Conservation (phyloP, 2,113 vertebrate species). For the Ardeotis arabs region DNA sequence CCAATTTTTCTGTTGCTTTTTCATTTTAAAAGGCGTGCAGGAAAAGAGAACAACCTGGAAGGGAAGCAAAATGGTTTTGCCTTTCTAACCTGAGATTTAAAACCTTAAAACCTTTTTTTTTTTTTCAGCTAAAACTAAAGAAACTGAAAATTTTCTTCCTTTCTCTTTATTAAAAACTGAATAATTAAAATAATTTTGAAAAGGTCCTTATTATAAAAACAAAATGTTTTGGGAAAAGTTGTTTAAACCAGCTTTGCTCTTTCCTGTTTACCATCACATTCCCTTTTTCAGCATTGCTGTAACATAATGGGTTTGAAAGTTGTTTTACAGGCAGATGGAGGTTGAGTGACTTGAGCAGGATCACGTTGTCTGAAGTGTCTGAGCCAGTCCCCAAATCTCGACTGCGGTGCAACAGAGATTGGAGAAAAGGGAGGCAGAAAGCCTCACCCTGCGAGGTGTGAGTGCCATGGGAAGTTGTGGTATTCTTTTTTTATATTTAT, state of each 20-base stretch:
- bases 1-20: not conserved
- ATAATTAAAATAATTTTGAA: not conserved
- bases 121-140: not conserved
- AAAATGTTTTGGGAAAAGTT: rapidly evolving
- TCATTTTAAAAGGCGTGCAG: not conserved
- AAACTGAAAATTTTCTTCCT: not conserved
- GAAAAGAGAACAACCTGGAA: not conserved
- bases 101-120: not conserved
- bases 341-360: too few relatives aligned
- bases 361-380: not conserved
- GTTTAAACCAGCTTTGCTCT: not conserved
- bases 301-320: rapidly evolving
- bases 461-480: rapidly evolving
- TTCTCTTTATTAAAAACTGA: not conserved
- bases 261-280: rapidly evolving
- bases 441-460: not conserved
- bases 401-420: rapidly evolving
- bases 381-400: not conserved
- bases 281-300: not conserved
- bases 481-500: not conserved
- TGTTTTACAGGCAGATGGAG: not conserved
- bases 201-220: rapidly evolving
- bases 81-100: not conserved
- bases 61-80: not conserved
- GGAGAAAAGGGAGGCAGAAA: not conserved